phyloP scores from a whole-genome alignment of 2,113 vertebrate species.

The Oreochromis aureus region DNA sequence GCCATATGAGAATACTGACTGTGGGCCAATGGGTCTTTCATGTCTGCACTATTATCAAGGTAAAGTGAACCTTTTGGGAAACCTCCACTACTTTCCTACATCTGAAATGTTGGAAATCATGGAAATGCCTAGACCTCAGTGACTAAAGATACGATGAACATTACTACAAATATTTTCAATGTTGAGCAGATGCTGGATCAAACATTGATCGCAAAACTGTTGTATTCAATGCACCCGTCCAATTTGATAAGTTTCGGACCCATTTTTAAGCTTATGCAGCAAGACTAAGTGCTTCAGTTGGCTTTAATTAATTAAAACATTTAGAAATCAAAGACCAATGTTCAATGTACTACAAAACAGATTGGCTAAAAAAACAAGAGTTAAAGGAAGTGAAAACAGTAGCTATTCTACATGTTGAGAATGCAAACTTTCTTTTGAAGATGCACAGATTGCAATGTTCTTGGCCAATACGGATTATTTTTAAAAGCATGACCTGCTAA shows the following conservation, averaged over 20 bases:
- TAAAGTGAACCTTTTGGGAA: slow-evolving; percentile 23
- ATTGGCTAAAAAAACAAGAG: not conserved
- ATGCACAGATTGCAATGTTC: not conserved
- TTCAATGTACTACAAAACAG: not conserved
- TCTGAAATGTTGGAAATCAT: not conserved
- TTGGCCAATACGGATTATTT: not conserved
- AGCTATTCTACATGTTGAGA: not conserved
- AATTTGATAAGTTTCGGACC: not conserved
- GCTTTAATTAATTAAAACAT: not conserved
- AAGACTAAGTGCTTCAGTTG: not conserved
- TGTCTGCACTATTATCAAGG: not conserved
- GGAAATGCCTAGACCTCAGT: not conserved
- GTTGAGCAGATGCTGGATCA: not conserved
- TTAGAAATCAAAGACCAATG: not conserved
- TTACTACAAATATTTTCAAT: not conserved
- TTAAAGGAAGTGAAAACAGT: not conserved
- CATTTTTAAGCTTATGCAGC: not conserved
- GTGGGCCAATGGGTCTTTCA: not conserved
- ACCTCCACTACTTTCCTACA: not conserved
- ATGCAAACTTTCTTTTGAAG: not conserved
- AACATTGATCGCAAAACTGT: not conserved
- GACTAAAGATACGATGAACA: not conserved
- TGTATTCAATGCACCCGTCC: not conserved
- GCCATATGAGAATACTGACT: not conserved
- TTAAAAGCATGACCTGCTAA: not conserved